A percentile compares a stretch with the other conserved stretches of the same genome.
Evolutionary conservation across 92 coral and sea anemone genomes (phyloP).

Genomic region (Muricea muricata): DNA sequence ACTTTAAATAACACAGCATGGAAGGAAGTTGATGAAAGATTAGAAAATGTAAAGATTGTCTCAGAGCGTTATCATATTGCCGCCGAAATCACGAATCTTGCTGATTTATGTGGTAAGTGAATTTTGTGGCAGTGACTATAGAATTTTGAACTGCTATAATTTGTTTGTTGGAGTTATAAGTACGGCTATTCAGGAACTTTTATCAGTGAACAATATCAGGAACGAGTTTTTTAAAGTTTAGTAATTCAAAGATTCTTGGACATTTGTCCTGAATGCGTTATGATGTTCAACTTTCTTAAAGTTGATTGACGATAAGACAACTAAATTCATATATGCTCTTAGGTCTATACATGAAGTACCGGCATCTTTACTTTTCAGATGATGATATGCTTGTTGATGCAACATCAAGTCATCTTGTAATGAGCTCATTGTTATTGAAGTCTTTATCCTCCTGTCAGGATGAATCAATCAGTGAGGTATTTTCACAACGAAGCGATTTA

Average conservation of each 20-base stretch:
- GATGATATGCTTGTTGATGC: not conserved
- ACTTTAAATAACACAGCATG: not conserved
- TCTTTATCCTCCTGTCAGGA: not conserved
- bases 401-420: not conserved
- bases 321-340: too few relatives aligned
- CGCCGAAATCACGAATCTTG: not conserved
- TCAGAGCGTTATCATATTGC: not conserved
- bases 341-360: not conserved
- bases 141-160: too few relatives aligned
- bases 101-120: slow-evolving; percentile 10
- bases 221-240: too few relatives aligned
- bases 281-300: not conserved
- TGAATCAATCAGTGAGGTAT: not conserved
- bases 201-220: too few relatives aligned
- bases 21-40: not conserved
- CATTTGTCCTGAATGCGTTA: too few relatives aligned
- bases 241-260: too few relatives aligned
- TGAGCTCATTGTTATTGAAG: slow-evolving; percentile 20
- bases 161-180: too few relatives aligned
- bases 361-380: not conserved
- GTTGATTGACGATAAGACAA: not conserved
- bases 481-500: too few relatives aligned
- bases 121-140: not conserved
- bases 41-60: not conserved
- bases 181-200: too few relatives aligned